phyloP scores from a whole-genome alignment of 2,797 vertebrate genomes.

The Champsocephalus gunnari region DNA sequence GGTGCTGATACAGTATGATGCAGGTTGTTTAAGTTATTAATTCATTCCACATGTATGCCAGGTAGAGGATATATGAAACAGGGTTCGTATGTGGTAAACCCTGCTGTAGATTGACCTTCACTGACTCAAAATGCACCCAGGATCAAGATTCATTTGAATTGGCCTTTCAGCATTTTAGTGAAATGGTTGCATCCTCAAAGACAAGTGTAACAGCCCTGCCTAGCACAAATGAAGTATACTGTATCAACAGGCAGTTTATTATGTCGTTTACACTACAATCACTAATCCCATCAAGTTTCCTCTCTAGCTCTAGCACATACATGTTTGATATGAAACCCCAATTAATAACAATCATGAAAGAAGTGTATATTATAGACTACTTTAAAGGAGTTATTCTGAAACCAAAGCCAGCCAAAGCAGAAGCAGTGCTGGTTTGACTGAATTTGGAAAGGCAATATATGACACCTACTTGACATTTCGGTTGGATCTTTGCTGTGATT shows the following conservation, averaged over 20 bases:
- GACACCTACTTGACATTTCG: constrained; percentile 31
- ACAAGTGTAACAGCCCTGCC: background rate
- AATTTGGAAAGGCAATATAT: constrained; percentile 7
- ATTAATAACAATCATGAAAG: background rate
- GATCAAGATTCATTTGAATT: background rate
- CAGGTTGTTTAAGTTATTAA: constrained; percentile 23
- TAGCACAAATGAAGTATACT: background rate
- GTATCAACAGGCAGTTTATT: background rate
- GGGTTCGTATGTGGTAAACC: background rate
- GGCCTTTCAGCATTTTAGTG: background rate
- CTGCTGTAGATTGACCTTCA: background rate
- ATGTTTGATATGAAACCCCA: background rate
- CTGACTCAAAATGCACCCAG: background rate
- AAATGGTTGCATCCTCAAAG: background rate
- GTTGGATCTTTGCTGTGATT: constrained; percentile 29
- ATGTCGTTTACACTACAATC: background rate
- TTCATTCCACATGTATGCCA: constrained; percentile 20
- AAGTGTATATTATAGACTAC: no score
- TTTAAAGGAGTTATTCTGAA: no score
- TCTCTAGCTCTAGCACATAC: background rate
- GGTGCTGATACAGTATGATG: constrained; percentile 18
- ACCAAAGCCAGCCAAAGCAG: background rate
- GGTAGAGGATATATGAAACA: background rate
- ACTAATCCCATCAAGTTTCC: background rate
- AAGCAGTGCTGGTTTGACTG: constrained; percentile 11